phyloP scores from a whole-genome alignment of 2,888 invertebrate species.

The Eretmocerus hayati region DNA sequence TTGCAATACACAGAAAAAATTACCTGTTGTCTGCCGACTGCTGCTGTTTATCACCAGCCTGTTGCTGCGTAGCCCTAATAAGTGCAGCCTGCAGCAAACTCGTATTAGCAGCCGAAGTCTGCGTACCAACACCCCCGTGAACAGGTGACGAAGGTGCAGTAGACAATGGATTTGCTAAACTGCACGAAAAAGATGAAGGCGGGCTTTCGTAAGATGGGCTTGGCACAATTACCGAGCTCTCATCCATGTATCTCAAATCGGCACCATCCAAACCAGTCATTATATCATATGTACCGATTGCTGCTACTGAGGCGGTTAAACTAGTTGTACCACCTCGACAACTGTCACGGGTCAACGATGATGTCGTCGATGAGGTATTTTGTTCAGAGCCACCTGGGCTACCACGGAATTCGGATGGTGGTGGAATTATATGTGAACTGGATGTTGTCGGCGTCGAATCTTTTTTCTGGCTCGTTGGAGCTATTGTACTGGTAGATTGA shows the following conservation, averaged over 20 bases:
- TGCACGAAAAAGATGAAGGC: slow-evolving; percentile 54
- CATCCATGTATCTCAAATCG: slow-evolving; percentile 87
- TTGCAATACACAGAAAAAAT: no score
- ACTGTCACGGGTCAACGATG: slow-evolving; percentile 32
- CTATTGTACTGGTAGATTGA: slow-evolving; percentile 54
- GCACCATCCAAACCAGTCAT: slow-evolving; percentile 74
- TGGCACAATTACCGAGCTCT: slow-evolving; percentile 75
- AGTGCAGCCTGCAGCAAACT: slow-evolving; percentile 68
- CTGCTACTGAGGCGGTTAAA: slow-evolving; percentile 37
- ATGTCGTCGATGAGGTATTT: slow-evolving; percentile 37
- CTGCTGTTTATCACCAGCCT: slow-evolving; percentile 35
- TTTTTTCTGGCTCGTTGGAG: not conserved
- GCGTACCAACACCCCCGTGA: slow-evolving; percentile 36
- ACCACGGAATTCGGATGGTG: slow-evolving; percentile 50
- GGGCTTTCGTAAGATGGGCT: slow-evolving; percentile 75
- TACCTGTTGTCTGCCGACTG: not conserved
- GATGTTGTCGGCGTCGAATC: slow-evolving; percentile 26
- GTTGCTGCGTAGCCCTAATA: slow-evolving; percentile 59
- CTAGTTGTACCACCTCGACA: no score
- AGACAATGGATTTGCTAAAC: slow-evolving; percentile 45
- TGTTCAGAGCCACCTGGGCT: slow-evolving; percentile 60
- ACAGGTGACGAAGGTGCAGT: slow-evolving; percentile 56
- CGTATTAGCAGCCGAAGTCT: slow-evolving; percentile 53
- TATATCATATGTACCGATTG: slow-evolving; percentile 65
- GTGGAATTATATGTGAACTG: slow-evolving; percentile 51